A percentile compares a stretch with the other conserved stretches of the same genome.
phyloP scores from a whole-genome alignment of 2,113 vertebrate species.

The Saimiri boliviensis region DNA sequence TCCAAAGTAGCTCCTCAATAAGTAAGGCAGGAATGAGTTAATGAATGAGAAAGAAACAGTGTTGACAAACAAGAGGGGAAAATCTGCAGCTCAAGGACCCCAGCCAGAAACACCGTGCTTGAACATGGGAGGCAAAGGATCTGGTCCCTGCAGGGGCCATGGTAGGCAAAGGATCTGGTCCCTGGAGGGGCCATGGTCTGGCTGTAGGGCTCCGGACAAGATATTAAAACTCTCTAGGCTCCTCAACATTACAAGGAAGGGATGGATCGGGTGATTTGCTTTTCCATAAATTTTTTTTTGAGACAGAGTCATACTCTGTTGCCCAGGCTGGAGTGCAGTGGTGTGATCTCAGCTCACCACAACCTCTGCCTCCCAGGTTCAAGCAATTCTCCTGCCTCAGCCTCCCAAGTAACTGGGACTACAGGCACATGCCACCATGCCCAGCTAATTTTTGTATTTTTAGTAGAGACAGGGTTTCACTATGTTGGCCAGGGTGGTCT shows the following conservation, averaged over 20 bases:
- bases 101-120: neutral
- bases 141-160: fast-evolving
- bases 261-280: neutral
- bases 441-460: no score
- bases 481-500: no score
- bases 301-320: no score
- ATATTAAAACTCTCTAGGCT: neutral
- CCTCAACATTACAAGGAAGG: neutral
- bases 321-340: no score
- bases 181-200: neutral
- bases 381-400: no score
- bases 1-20: slow-evolving; percentile 31
- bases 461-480: no score
- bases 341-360: no score
- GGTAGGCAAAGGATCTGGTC: neutral
- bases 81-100: neutral
- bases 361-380: no score
- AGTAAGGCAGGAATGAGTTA: slow-evolving; percentile 2
- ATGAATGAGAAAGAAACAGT: neutral
- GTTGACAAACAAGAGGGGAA: neutral
- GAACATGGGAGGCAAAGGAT: neutral
- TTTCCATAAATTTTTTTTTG: neutral
- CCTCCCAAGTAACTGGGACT: no score
- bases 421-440: no score
- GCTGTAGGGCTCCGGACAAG: neutral